Conservation (phyloP, 1,140 invertebrate species). For the Drosophila suzukii region DNA sequence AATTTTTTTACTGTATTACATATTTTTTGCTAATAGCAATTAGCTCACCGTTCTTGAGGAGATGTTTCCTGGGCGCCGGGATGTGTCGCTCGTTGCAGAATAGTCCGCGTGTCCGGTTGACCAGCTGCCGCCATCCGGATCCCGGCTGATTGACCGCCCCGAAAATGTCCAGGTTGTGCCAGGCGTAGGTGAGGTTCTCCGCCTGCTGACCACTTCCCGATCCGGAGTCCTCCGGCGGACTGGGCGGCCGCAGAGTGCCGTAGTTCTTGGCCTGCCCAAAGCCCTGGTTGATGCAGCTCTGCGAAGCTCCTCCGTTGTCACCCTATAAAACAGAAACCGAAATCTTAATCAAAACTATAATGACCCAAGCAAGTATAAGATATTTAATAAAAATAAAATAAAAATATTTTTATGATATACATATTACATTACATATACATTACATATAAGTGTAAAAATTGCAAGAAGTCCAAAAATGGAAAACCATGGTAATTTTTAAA, state of each 20-base stretch:
- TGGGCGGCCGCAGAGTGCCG: constrained; percentile 55
- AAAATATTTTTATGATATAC: too few relatives aligned
- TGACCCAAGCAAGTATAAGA: too few relatives aligned
- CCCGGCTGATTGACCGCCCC: constrained; percentile 79
- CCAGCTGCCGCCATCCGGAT: constrained; percentile 75
- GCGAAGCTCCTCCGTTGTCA: constrained; percentile 19
- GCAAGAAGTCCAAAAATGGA: too few relatives aligned
- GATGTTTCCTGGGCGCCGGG: constrained; percentile 87
- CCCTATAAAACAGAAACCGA: neutral
- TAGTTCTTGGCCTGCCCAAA: constrained; percentile 75
- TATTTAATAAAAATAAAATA: too few relatives aligned
- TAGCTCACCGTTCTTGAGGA: constrained; percentile 86
- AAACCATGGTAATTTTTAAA: too few relatives aligned
- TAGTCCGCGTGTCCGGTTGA: constrained; percentile 85
- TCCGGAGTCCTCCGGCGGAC: constrained; percentile 32
- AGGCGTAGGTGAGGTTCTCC: constrained; percentile 88
- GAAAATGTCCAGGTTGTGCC: constrained; percentile 89
- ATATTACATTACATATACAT: too few relatives aligned
- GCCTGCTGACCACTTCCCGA: constrained; percentile 32
- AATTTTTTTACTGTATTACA: too few relatives aligned
- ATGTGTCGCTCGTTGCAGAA: constrained; percentile 81
- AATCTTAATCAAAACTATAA: too few relatives aligned
- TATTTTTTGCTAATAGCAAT: neutral
- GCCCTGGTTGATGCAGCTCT: constrained; percentile 66
- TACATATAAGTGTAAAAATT: too few relatives aligned